A percentile compares a stretch with the other conserved stretches of the same genome.
These are phyloP conservation scores for Drosophila arawakana DNA, from an alignment of 1,140 invertebrate genomes.

Conservation along the genomic window DNA sequence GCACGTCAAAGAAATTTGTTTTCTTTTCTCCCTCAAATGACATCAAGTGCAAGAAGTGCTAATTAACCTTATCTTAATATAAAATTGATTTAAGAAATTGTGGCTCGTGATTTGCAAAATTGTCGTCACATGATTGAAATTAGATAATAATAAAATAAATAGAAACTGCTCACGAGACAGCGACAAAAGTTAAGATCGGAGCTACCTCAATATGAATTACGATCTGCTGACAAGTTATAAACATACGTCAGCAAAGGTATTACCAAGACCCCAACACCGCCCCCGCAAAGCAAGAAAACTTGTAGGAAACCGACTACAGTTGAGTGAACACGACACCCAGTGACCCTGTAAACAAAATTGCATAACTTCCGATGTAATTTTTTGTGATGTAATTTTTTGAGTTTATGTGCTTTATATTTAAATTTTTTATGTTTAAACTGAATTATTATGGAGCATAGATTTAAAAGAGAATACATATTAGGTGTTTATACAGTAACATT, in stretches of 20 bases:
- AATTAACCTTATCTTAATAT: slow-evolving; percentile 21
- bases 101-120: slow-evolving; percentile 13
- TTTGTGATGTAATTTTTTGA: too few relatives aligned
- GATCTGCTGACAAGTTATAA: slow-evolving; percentile 35
- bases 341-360: too few relatives aligned
- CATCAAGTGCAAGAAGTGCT: slow-evolving; percentile 14
- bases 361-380: too few relatives aligned
- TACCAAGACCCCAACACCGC: not conserved
- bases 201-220: slow-evolving; percentile 7
- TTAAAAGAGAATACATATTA: too few relatives aligned
- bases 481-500: too few relatives aligned
- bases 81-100: slow-evolving; percentile 2
- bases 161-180: slow-evolving; percentile 38
- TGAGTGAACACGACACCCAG: too few relatives aligned
- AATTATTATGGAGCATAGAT: too few relatives aligned
- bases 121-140: slow-evolving; percentile 40
- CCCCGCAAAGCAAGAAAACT: not conserved
- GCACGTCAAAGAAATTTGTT: not conserved
- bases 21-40: not conserved
- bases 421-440: too few relatives aligned
- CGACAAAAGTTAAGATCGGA: not conserved
- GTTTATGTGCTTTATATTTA: too few relatives aligned
- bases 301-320: too few relatives aligned
- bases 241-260: slow-evolving; percentile 11
- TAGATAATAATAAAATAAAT: slow-evolving; percentile 33